Evolutionary conservation across 2,888 invertebrate genomes (phyloP).

Genomic region (Acanthococcus lagerstroemiae): DNA sequence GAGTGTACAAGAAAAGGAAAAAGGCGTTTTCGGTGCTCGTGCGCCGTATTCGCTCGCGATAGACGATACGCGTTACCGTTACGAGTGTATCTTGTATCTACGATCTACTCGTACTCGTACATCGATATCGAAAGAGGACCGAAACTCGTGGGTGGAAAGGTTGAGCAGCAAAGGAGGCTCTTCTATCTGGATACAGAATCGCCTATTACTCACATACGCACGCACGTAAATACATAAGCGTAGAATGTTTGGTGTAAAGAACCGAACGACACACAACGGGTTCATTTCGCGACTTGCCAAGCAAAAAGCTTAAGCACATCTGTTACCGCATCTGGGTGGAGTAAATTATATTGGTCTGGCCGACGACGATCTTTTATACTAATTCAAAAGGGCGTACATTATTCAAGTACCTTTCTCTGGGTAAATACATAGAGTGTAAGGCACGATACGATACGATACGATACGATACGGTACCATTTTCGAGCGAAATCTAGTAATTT

Average conservation of each 20-base stretch:
- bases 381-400: conserved; percentile 24
- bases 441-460: background rate
- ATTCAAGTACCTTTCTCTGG: conserved; percentile 10
- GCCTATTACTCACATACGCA: too few relatives aligned
- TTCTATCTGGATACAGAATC: too few relatives aligned
- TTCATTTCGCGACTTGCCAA: background rate
- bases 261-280: background rate
- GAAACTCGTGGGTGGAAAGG: too few relatives aligned
- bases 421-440: background rate
- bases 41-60: too few relatives aligned
- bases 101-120: too few relatives aligned
- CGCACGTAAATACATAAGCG: too few relatives aligned
- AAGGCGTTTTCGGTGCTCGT: background rate
- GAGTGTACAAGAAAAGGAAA: background rate
- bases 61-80: too few relatives aligned
- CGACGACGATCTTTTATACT: conserved; percentile 18
- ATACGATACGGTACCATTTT: conserved; percentile 4
- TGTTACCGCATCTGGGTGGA: conserved; percentile 3
- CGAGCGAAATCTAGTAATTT: background rate
- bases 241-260: too few relatives aligned
- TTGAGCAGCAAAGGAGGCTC: too few relatives aligned
- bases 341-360: conserved; percentile 10
- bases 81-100: too few relatives aligned
- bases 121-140: too few relatives aligned
- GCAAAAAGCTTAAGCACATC: conserved; percentile 1